These are phyloP conservation scores for Piaya cayana DNA, from an alignment of 2,113 vertebrate genomes.

Conservation along the genomic window DNA sequence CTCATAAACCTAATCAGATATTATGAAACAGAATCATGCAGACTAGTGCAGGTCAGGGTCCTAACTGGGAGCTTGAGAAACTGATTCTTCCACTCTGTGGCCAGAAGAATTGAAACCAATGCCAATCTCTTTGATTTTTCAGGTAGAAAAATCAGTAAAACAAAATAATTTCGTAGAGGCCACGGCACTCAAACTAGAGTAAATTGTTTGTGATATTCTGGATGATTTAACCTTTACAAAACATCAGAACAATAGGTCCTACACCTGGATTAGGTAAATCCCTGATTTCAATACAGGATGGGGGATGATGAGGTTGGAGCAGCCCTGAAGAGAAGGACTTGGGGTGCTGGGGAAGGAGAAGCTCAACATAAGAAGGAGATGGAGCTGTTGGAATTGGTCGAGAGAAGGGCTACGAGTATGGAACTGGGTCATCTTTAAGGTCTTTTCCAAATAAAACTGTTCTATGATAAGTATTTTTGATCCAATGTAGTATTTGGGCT, in stretches of 20 bases:
- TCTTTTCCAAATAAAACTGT: too few relatives aligned
- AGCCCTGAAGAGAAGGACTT: too few relatives aligned
- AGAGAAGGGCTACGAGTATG: too few relatives aligned
- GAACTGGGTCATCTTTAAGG: too few relatives aligned
- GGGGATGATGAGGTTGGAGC: too few relatives aligned
- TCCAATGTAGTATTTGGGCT: background rate
- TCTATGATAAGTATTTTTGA: background rate
- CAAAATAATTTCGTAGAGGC: background rate
- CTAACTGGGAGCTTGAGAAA: background rate
- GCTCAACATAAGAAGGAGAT: too few relatives aligned
- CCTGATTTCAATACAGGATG: too few relatives aligned
- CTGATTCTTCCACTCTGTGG: background rate
- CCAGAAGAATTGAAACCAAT: background rate
- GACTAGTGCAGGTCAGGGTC: background rate
- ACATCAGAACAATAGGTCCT: background rate
- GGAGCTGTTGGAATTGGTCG: too few relatives aligned
- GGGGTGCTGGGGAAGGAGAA: too few relatives aligned
- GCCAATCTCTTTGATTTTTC: background rate
- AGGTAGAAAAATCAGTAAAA: background rate
- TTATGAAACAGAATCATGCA: background rate
- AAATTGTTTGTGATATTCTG: background rate
- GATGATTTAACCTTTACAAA: background rate
- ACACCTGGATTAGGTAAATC: too few relatives aligned
- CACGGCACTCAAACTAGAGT: background rate
- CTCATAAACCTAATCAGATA: background rate